Conservation (phyloP, 2,797 vertebrate genomes). For the Synaphobranchus kaupii region DNA sequence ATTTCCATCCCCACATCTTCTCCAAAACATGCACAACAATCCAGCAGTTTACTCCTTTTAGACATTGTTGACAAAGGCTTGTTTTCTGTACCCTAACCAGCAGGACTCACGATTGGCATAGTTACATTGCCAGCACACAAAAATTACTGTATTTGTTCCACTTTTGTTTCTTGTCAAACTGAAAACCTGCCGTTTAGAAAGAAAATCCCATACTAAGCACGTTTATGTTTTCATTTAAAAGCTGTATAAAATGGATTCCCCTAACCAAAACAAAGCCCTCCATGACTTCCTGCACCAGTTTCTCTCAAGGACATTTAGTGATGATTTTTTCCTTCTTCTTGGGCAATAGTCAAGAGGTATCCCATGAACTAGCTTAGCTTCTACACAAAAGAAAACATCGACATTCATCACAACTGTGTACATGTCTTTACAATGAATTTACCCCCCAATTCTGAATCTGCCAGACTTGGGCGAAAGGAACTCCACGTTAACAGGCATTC, state of each 20-base stretch:
- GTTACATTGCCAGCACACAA: conserved; percentile 63
- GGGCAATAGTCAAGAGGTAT: conserved; percentile 23
- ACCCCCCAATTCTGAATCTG: background rate
- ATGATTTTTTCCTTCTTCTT: background rate
- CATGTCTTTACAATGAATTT: background rate
- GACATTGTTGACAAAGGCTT: conserved; percentile 55
- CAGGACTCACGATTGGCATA: conserved; percentile 67
- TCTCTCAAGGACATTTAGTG: background rate
- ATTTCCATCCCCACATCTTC: conserved; percentile 63
- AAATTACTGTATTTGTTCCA: conserved; percentile 16
- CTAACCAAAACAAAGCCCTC: background rate
- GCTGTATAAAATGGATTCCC: conserved; percentile 26
- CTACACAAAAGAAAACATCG: conserved; percentile 23
- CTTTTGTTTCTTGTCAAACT: conserved; percentile 24
- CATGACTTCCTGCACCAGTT: background rate
- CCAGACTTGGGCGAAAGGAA: background rate
- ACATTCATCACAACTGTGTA: background rate
- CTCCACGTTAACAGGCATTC: background rate
- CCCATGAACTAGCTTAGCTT: conserved; percentile 12
- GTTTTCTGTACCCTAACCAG: conserved; percentile 55
- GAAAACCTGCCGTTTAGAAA: conserved; percentile 34
- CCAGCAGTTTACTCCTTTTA: conserved; percentile 61
- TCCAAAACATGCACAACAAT: conserved; percentile 72
- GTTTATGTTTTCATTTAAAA: conserved; percentile 29
- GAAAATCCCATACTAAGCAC: conserved; percentile 33